Evolutionary conservation across 2,113 vertebrate species (phyloP).

Genomic region (Channa argus): DNA sequence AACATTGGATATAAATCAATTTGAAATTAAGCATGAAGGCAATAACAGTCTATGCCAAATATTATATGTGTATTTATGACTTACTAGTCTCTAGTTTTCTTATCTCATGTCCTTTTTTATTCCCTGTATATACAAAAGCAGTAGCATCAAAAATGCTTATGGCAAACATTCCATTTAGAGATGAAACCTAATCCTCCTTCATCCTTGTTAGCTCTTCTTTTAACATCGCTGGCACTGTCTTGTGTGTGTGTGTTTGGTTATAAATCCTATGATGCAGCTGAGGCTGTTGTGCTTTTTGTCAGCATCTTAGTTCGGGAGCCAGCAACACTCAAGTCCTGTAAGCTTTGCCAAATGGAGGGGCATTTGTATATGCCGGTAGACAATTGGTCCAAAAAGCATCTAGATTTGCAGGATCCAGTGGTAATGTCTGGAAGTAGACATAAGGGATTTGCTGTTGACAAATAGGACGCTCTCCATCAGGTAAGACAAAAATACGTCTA

Average conservation of each 20-base stretch:
- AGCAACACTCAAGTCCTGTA: constrained; percentile 34
- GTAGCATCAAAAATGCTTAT: constrained; percentile 11
- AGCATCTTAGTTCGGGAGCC: constrained; percentile 39
- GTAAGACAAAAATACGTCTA: too few species aligned
- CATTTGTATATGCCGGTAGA: constrained; percentile 11
- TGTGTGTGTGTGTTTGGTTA: constrained; percentile 12
- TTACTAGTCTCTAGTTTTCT: neutral
- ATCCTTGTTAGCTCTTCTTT: constrained; percentile 21
- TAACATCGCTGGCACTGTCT: constrained; percentile 28
- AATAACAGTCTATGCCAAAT: neutral
- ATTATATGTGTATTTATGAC: neutral
- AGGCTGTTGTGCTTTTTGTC: constrained; percentile 39
- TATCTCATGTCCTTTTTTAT: too few species aligned
- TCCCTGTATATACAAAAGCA: neutral
- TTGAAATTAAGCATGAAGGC: too few species aligned
- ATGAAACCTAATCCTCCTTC: constrained; percentile 11
- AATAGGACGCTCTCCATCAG: neutral
- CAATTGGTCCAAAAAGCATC: constrained; percentile 28
- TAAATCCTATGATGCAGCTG: constrained; percentile 33
- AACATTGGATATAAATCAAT: too few species aligned
- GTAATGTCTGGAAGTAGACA: neutral
- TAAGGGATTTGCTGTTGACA: neutral
- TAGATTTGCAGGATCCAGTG: constrained; percentile 39
- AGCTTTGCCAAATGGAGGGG: constrained; percentile 39
- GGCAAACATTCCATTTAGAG: constrained; percentile 6